These are phyloP conservation scores for Conchocele bisecta DNA, from an alignment of 2,888 invertebrate species.

Conservation along the genomic window DNA sequence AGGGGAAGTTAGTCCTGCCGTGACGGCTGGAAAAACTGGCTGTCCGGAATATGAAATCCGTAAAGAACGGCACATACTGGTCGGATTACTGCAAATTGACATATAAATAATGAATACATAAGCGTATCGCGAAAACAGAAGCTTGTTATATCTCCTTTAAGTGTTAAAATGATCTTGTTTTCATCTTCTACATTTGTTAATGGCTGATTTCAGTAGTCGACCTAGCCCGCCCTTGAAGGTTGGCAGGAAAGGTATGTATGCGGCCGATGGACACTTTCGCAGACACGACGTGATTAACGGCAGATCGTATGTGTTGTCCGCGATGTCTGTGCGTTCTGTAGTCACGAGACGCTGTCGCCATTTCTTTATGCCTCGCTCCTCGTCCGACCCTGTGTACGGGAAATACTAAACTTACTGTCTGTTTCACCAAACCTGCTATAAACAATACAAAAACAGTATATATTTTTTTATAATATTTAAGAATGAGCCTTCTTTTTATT, in stretches of 20 bases:
- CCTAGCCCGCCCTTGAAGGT: conserved; percentile 31
- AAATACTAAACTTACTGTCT: neutral
- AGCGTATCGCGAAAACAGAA: too few species aligned
- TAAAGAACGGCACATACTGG: too few species aligned
- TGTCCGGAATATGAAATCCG: too few species aligned
- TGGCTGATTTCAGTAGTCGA: neutral
- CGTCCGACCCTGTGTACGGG: neutral
- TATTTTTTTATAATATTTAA: too few species aligned
- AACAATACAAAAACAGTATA: neutral
- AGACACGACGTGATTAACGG: conserved; percentile 55
- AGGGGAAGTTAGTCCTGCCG: too few species aligned
- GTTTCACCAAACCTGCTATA: neutral
- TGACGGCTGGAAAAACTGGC: too few species aligned
- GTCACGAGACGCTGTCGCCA: neutral
- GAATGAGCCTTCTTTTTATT: too few species aligned
- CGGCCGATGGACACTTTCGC: conserved; percentile 33
- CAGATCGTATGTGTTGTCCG: conserved; percentile 52
- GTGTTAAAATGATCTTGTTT: neutral
- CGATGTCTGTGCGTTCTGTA: neutral
- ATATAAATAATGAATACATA: too few species aligned
- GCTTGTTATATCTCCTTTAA: too few species aligned
- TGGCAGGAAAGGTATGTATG: conserved; percentile 58
- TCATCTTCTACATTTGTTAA: neutral
- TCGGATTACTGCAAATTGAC: too few species aligned
- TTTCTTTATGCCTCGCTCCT: conserved; percentile 7